Base-by-base conservation (phyloP, 2,888 invertebrate genomes). In the Uloborus plumipes region DNA sequence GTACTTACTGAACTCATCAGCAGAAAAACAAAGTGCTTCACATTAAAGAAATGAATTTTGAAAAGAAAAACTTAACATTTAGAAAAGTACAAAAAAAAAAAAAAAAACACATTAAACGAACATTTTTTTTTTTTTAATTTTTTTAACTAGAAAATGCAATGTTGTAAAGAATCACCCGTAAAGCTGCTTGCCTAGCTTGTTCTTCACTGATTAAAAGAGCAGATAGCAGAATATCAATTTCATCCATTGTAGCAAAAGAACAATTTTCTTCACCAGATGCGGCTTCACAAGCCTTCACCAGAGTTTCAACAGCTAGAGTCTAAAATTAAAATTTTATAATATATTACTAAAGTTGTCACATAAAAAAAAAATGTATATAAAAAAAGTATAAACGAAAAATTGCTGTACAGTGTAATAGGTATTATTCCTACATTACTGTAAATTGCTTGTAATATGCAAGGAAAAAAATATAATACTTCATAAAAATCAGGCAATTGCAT, bases 141-240 rank as follows among this genome's bases (percentile, higher is more conserved):
- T 31, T 31, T 31, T 31, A 2, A 39, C 9, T 39, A 9, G 39
- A 39, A 39, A 39, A 39, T 31, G 15, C 31, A 14, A 62, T 14
- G 22, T 31, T 39, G 39, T 18, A 64, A 64, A 16, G 47, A 50
- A 84, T 83, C 82, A 90, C 90, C 88, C 88, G 87, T 47, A 97
- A 89, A 0, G 94, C 93, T 0, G 95, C 94, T 89, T 96, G 95
- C 85, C 98, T 91, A 0, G 95, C 94, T 72, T 92, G 91, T 87
- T 92, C 88, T 22, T 91, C 90, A 13, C 93, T 92, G 88, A 92
- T 93, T 89, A 95, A 94, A 85, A 98, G 90, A 0, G 94, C 95
- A 16, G 92, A 91, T 66, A 96, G 90, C 86, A 98, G 91, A 58
- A 94, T 92, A 78, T 92, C 91, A 70, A 96, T 92, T 90, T 97